phyloP scores from a whole-genome alignment of 2,888 invertebrate species.

The Perizoma affinitatum region DNA sequence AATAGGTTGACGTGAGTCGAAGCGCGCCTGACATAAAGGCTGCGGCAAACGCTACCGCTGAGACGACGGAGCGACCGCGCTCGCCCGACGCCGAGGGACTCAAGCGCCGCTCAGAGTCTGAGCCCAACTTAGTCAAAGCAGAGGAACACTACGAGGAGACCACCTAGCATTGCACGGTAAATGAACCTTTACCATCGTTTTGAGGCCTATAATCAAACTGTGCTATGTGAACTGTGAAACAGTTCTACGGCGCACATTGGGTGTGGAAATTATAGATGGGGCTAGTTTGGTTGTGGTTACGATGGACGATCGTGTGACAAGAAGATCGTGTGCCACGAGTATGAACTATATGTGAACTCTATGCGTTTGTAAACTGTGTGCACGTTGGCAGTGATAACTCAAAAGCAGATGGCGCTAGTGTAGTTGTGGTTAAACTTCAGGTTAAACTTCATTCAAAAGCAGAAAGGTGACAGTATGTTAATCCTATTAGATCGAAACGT shows the following conservation, averaged over 20 bases:
- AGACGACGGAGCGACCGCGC: slow-evolving; percentile 54
- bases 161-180: slow-evolving; percentile 48
- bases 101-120: slow-evolving; percentile 86
- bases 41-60: slow-evolving; percentile 48
- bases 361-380: too few relatives aligned
- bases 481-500: too few relatives aligned
- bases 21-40: slow-evolving; percentile 86
- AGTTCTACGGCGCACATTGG: too few relatives aligned
- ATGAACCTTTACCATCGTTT: not conserved
- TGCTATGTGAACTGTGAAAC: too few relatives aligned
- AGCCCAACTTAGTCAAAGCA: slow-evolving; percentile 84
- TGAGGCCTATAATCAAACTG: not conserved
- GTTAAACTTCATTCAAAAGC: too few relatives aligned
- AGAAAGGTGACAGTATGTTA: too few relatives aligned
- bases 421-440: too few relatives aligned
- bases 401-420: too few relatives aligned
- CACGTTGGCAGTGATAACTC: too few relatives aligned
- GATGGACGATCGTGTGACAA: not conserved
- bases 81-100: slow-evolving; percentile 72
- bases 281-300: too few relatives aligned
- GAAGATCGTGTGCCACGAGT: not conserved
- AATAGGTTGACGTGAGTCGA: slow-evolving; percentile 79
- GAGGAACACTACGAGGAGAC: slow-evolving; percentile 72
- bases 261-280: too few relatives aligned
- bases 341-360: not conserved